A percentile compares a stretch with the other conserved stretches of the same genome.
Conservation (phyloP, 2,113 vertebrate species). For the Phoxinus phoxinus region DNA sequence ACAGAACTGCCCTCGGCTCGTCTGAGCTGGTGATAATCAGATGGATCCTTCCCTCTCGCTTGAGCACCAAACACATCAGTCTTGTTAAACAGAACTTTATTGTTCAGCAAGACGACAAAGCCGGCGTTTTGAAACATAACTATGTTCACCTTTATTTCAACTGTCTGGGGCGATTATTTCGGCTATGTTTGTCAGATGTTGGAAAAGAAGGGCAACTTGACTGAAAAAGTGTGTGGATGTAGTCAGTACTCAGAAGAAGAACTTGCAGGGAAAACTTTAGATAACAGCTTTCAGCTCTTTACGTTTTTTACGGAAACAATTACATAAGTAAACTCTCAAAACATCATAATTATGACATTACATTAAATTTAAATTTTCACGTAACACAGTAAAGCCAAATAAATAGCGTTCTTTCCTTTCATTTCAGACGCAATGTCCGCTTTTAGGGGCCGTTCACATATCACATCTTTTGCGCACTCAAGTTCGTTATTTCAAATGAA, state of each 20-base stretch:
- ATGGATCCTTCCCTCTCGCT: background rate
- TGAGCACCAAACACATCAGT: background rate
- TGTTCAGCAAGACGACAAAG: background rate
- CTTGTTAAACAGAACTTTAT: background rate
- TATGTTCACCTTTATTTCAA: background rate
- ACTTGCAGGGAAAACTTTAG: background rate
- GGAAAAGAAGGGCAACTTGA: background rate
- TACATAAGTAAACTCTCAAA: too few species aligned
- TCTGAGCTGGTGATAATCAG: slow-evolving; percentile 20
- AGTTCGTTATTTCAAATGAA: too few species aligned
- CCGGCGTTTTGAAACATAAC: background rate
- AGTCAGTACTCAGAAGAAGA: background rate
- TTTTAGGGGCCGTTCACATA: too few species aligned
- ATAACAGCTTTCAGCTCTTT: background rate
- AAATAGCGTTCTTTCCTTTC: too few species aligned
- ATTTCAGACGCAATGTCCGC: too few species aligned
- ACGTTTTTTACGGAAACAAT: too few species aligned
- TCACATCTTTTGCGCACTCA: too few species aligned
- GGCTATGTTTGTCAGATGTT: background rate
- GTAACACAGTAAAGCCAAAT: too few species aligned
- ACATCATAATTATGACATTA: too few species aligned
- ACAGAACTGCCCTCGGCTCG: background rate
- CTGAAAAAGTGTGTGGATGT: background rate
- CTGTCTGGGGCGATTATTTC: background rate
- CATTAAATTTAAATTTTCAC: too few species aligned